Evolutionary conservation across 2,113 vertebrate species (phyloP).

Genomic region (Paracanthobrama guichenoti): DNA sequence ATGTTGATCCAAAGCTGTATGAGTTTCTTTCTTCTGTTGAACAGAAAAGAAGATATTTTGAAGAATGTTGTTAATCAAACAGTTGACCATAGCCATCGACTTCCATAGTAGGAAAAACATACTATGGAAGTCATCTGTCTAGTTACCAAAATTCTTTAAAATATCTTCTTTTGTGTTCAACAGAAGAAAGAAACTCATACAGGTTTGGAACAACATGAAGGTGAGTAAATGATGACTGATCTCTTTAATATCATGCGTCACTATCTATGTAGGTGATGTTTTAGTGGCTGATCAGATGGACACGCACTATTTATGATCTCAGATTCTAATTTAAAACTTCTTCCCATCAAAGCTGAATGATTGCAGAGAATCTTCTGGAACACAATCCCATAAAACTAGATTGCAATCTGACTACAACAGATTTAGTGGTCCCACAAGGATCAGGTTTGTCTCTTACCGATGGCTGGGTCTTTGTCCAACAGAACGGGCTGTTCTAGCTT

Average conservation of each 20-base stretch:
- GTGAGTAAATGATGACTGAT: too few relatives aligned
- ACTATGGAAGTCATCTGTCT: too few relatives aligned
- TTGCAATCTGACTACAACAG: slow-evolving; percentile 17
- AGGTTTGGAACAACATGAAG: too few relatives aligned
- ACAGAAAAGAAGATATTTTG: too few relatives aligned
- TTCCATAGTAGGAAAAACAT: too few relatives aligned
- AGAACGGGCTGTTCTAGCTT: slow-evolving; percentile 21
- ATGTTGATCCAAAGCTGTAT: too few relatives aligned
- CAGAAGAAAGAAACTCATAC: too few relatives aligned
- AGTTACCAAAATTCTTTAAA: too few relatives aligned
- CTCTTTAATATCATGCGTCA: background rate
- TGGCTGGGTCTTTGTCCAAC: slow-evolving; percentile 24
- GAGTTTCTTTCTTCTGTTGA: too few relatives aligned
- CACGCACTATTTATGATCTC: background rate
- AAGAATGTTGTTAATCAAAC: too few relatives aligned
- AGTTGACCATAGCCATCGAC: too few relatives aligned
- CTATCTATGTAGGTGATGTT: background rate
- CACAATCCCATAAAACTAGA: slow-evolving; percentile 14
- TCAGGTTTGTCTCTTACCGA: slow-evolving; percentile 22
- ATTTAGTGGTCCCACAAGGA: slow-evolving; percentile 29
- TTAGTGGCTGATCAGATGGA: background rate
- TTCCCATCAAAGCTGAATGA: slow-evolving; percentile 1
- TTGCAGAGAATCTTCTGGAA: background rate
- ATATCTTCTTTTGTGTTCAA: too few relatives aligned
- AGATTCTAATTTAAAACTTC: background rate